phyloP scores from a whole-genome alignment of 1,140 invertebrate genomes.

The Drosophila pseudoananassae region DNA sequence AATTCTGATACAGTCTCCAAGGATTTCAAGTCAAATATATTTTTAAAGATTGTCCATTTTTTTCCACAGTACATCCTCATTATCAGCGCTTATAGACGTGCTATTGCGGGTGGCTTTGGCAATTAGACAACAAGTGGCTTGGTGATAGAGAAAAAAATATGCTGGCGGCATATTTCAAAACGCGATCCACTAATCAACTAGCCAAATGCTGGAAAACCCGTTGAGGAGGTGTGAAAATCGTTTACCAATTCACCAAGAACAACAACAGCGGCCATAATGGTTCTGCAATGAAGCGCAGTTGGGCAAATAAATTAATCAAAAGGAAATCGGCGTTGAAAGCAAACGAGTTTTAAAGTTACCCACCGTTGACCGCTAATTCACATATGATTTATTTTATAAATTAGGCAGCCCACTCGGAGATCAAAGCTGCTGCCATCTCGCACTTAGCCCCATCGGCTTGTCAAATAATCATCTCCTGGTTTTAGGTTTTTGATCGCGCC shows the following conservation, averaged over 20 bases:
- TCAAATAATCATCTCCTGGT: slow-evolving; percentile 55
- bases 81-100: slow-evolving; percentile 47
- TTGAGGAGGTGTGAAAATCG: slow-evolving; percentile 73
- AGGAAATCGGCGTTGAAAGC: slow-evolving; percentile 57
- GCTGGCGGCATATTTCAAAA: slow-evolving; percentile 62
- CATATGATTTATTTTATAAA: slow-evolving; percentile 73
- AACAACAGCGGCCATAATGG: slow-evolving; percentile 60
- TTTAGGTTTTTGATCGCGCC: slow-evolving; percentile 61
- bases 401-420: slow-evolving; percentile 56
- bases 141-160: slow-evolving; percentile 6
- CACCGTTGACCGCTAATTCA: slow-evolving; percentile 68
- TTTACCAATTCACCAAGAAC: slow-evolving; percentile 39
- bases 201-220: slow-evolving; percentile 39
- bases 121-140: slow-evolving; percentile 79
- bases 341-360: slow-evolving; percentile 52
- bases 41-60: not conserved
- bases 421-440: slow-evolving; percentile 30
- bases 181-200: slow-evolving; percentile 56
- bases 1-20: not conserved
- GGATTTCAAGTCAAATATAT: not conserved
- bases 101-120: slow-evolving; percentile 72
- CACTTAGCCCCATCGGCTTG: slow-evolving; percentile 44
- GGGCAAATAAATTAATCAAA: slow-evolving; percentile 79
- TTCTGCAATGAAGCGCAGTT: slow-evolving; percentile 37
- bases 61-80: slow-evolving; percentile 23